Conservation (phyloP, 2,113 vertebrate genomes). For the Prunella himalayana region DNA sequence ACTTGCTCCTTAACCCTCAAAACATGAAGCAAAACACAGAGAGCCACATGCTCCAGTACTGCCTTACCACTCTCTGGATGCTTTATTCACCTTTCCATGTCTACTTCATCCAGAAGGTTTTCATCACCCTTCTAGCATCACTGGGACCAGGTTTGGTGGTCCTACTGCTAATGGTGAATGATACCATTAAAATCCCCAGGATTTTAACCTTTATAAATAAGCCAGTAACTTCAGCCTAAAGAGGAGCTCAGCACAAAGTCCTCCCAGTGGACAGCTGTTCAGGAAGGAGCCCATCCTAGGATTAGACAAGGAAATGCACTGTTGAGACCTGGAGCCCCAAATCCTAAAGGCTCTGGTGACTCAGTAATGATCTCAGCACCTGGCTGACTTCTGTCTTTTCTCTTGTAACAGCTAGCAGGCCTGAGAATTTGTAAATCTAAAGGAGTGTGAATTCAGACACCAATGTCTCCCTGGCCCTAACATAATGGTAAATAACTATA, state of each 20-base stretch:
- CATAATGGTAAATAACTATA: neutral
- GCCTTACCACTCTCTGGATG: neutral
- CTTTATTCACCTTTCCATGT: neutral
- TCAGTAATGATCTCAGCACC: neutral
- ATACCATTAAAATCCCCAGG: neutral
- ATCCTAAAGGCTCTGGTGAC: neutral
- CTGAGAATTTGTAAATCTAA: neutral
- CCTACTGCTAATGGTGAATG: neutral
- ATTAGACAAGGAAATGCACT: neutral
- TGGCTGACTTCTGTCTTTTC: neutral
- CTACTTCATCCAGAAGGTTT: neutral
- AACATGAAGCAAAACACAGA: neutral
- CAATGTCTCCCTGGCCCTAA: neutral
- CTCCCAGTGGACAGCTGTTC: neutral
- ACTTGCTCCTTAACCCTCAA: neutral
- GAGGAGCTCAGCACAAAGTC: neutral
- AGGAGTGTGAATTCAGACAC: neutral
- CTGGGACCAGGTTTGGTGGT: neutral
- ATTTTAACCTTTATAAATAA: neutral
- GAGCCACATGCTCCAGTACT: neutral
- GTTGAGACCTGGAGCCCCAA: neutral
- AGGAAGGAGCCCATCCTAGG: neutral
- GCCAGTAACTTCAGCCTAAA: neutral
- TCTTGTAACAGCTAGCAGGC: neutral
- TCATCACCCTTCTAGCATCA: neutral